phyloP scores from a whole-genome alignment of 2,797 vertebrate genomes.

The Enteromius paludinosus region DNA sequence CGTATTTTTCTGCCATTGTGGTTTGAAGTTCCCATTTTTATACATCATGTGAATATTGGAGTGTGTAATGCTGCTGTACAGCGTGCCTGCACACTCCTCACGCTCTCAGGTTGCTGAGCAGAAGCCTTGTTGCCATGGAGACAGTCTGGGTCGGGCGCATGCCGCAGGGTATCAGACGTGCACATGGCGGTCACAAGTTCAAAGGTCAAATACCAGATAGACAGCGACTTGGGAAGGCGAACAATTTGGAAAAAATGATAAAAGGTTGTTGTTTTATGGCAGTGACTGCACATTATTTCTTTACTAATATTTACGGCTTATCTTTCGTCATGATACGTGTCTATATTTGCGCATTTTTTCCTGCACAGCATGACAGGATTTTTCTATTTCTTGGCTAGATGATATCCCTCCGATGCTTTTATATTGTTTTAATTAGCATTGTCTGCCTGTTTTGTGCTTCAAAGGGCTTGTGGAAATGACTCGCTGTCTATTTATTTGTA shows the following conservation, averaged over 20 bases:
- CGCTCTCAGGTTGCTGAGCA: slow-evolving; percentile 51
- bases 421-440: slow-evolving; percentile 1
- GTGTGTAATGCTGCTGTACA: slow-evolving; percentile 22
- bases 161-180: slow-evolving; percentile 55
- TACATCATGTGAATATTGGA: background rate
- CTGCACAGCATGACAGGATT: background rate
- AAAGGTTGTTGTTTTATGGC: background rate
- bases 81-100: slow-evolving; percentile 43
- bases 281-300: background rate
- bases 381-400: background rate
- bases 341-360: background rate
- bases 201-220: slow-evolving; percentile 53
- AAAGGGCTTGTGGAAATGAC: slow-evolving; percentile 21
- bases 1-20: slow-evolving; percentile 27
- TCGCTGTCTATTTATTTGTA: slow-evolving; percentile 16
- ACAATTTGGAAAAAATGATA: background rate
- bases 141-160: slow-evolving; percentile 54
- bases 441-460: slow-evolving; percentile 13
- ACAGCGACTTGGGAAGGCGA: slow-evolving; percentile 9
- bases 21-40: slow-evolving; percentile 49
- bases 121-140: slow-evolving; percentile 62
- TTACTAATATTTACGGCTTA: background rate
- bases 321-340: background rate
- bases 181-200: slow-evolving; percentile 59
- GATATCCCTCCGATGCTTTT: background rate